Evolutionary conservation across 2,888 invertebrate genomes (phyloP).

Genomic region (Protodeltote pygarga): DNA sequence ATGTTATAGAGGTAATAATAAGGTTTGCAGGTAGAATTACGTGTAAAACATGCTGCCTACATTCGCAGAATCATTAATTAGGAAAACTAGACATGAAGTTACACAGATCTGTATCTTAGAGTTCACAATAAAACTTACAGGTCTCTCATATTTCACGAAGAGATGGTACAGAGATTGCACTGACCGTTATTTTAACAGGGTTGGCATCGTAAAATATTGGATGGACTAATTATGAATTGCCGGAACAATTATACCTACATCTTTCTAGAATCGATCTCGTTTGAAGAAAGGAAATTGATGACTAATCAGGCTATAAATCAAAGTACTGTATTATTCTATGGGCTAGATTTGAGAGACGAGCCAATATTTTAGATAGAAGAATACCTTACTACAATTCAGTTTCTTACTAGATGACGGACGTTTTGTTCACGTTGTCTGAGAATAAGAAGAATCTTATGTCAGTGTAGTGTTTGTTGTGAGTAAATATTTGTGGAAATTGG

Average conservation of each 20-base stretch:
- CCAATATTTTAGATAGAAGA: no score
- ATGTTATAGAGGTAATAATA: conserved; percentile 15
- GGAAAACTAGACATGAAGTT: conserved; percentile 61
- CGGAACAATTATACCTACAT: background rate
- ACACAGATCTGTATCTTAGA: conserved; percentile 63
- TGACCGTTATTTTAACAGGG: conserved; percentile 59
- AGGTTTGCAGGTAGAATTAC: conserved; percentile 26
- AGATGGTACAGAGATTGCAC: conserved; percentile 45
- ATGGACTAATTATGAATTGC: conserved; percentile 1
- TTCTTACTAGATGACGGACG: no score
- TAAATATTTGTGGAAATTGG: no score
- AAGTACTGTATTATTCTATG: no score
- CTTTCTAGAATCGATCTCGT: background rate
- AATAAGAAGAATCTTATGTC: no score
- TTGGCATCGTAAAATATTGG: conserved; percentile 18
- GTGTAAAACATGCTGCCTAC: conserved; percentile 20
- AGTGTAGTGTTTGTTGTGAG: no score
- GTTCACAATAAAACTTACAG: conserved; percentile 64
- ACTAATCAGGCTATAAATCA: no score
- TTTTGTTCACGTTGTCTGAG: no score
- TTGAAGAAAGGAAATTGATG: background rate
- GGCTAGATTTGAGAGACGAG: no score
- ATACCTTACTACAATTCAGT: no score
- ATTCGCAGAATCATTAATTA: conserved; percentile 63
- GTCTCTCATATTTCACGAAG: conserved; percentile 58